A percentile compares a stretch with the other conserved stretches of the same genome.
Conservation (phyloP, 1,140 invertebrate species). For the Tachypleus tridentatus region DNA sequence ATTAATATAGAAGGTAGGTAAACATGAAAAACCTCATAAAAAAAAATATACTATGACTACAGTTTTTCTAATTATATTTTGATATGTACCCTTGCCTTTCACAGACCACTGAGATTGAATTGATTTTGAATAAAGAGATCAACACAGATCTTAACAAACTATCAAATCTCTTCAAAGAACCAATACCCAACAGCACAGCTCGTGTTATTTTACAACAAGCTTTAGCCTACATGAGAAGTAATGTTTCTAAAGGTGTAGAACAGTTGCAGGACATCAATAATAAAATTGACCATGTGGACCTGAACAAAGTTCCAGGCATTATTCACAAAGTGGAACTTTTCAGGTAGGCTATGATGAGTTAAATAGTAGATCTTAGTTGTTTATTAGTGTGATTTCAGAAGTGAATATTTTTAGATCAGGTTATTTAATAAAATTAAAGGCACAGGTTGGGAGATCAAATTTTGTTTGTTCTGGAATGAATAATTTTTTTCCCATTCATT, state of each 20-base stretch:
- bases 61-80: constrained; percentile 37
- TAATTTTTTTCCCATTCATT: too few relatives aligned
- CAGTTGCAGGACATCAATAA: constrained; percentile 28
- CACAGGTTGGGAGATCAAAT: too few relatives aligned
- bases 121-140: constrained; percentile 50
- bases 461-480: too few relatives aligned
- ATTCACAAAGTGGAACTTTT: constrained; percentile 24
- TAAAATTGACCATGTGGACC: constrained; percentile 23
- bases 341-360: constrained; percentile 9
- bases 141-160: constrained; percentile 52
- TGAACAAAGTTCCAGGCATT: constrained; percentile 12
- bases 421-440: too few relatives aligned
- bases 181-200: constrained; percentile 56
- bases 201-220: constrained; percentile 17
- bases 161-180: constrained; percentile 55
- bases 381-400: too few relatives aligned
- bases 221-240: constrained; percentile 26
- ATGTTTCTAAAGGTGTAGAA: constrained; percentile 26
- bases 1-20: too few relatives aligned
- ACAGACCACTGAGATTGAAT: constrained; percentile 46
- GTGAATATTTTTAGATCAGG: too few relatives aligned
- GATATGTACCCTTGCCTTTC: constrained; percentile 33
- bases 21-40: too few relatives aligned
- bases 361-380: too few relatives aligned
- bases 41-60: neutral